These are phyloP conservation scores for Larimichthys polyactis DNA, from an alignment of 2,113 vertebrate species.

Conservation along the genomic window DNA sequence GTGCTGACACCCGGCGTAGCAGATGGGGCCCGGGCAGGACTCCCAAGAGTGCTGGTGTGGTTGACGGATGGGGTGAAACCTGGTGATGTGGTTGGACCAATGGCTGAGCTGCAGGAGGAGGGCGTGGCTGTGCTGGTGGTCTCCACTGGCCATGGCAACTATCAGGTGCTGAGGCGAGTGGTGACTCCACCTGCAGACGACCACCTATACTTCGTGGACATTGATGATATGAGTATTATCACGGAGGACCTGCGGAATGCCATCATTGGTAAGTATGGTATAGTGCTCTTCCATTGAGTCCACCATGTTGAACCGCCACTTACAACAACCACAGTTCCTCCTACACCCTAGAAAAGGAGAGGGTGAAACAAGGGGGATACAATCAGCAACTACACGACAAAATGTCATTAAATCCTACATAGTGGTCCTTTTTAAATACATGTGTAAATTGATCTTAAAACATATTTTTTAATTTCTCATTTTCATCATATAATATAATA, in stretches of 20 bases:
- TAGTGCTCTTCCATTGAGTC: no score
- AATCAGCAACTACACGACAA: no score
- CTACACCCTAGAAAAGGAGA: no score
- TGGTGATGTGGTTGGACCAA: conserved; percentile 88
- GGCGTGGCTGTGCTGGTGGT: conserved; percentile 91
- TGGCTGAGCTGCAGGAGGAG: conserved; percentile 87
- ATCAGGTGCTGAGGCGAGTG: conserved; percentile 87
- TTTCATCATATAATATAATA: no score
- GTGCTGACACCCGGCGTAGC: conserved; percentile 72
- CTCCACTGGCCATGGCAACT: conserved; percentile 91
- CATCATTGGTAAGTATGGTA: conserved; percentile 87
- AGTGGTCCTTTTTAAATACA: no score
- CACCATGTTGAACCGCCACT: no score
- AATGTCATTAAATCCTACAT: no score
- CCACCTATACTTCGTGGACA: conserved; percentile 94
- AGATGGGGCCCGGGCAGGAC: conserved; percentile 78
- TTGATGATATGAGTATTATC: conserved; percentile 93
- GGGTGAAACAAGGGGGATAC: no score
- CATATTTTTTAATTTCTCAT: no score
- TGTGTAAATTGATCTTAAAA: no score
- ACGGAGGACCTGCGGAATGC: conserved; percentile 86
- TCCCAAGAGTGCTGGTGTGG: conserved; percentile 95
- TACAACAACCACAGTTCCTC: no score
- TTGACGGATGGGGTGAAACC: conserved; percentile 94
- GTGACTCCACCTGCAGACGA: conserved; percentile 86